Conservation (phyloP, 2,113 vertebrate genomes). For the Colossoma macropomum region DNA sequence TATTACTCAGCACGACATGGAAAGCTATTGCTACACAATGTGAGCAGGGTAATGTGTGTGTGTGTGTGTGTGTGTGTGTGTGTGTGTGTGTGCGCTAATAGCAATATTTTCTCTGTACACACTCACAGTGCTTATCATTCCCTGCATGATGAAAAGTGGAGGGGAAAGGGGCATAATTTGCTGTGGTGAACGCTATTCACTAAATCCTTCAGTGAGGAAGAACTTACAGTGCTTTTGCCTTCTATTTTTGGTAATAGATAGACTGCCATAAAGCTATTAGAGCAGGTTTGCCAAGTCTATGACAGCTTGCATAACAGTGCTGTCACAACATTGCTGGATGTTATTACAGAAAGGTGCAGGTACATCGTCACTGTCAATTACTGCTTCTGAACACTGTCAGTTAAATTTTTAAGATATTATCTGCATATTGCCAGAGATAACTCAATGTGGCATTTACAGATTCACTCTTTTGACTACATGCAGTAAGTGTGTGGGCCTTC, state of each 20-base stretch:
- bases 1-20: constrained; percentile 87
- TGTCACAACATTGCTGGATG: constrained; percentile 34
- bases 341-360: constrained; percentile 35
- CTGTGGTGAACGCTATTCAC: background rate
- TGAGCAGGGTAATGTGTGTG: constrained; percentile 31
- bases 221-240: constrained; percentile 2
- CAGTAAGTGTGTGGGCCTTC: background rate
- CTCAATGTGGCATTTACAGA: constrained; percentile 11
- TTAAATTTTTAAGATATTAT: constrained; percentile 18
- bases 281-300: background rate
- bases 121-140: constrained; percentile 50
- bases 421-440: constrained; percentile 1
- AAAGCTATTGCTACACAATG: constrained; percentile 69
- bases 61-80: constrained; percentile 42
- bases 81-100: constrained; percentile 28
- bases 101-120: constrained; percentile 37
- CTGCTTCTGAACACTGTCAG: constrained; percentile 12
- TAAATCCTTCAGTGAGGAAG: constrained; percentile 25
- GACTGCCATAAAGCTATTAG: constrained; percentile 27
- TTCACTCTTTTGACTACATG: background rate
- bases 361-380: constrained; percentile 29
- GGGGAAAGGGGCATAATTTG: constrained; percentile 35
- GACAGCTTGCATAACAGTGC: constrained; percentile 31
- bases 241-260: constrained; percentile 36
- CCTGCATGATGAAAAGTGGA: constrained; percentile 43